Conservation (phyloP, 1,140 invertebrate species). For the Batillaria attramentaria region DNA sequence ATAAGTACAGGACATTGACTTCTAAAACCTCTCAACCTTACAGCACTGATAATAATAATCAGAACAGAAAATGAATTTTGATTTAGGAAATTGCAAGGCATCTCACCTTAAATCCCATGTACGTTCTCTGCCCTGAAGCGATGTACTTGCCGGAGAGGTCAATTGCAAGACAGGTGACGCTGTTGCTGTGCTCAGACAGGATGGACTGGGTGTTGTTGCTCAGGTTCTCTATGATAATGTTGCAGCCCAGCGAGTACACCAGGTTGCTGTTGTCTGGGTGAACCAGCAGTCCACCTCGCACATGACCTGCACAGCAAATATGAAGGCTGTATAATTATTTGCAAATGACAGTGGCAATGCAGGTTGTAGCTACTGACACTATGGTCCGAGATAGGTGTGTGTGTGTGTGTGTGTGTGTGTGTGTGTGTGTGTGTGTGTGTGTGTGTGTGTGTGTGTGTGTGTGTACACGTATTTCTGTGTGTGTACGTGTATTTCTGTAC, state of each 20-base stretch:
- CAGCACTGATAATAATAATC: not conserved
- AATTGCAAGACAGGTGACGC: constrained; percentile 85
- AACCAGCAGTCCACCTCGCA: constrained; percentile 77
- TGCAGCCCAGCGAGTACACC: constrained; percentile 88
- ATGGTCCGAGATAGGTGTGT: not conserved
- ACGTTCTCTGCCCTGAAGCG: constrained; percentile 90
- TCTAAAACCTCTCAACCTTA: not conserved
- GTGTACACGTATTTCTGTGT: too few species aligned
- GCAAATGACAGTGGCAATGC: not conserved
- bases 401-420: too few species aligned
- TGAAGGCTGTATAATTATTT: not conserved
- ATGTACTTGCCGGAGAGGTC: constrained; percentile 85
- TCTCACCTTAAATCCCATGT: constrained; percentile 88
- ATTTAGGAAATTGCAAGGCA: not conserved
- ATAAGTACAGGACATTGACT: not conserved
- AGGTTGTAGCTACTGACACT: not conserved
- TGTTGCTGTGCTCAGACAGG: constrained; percentile 87
- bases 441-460: constrained; percentile 18
- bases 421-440: not conserved
- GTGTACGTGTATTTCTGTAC: not conserved
- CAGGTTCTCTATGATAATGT: constrained; percentile 85
- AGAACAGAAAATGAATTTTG: not conserved
- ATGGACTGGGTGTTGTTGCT: constrained; percentile 79
- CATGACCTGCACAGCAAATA: constrained; percentile 75
- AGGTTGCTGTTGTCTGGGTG: constrained; percentile 85